Evolutionary conservation across 2,113 vertebrate genomes (phyloP).

Genomic region (Nesoenas mayeri): DNA sequence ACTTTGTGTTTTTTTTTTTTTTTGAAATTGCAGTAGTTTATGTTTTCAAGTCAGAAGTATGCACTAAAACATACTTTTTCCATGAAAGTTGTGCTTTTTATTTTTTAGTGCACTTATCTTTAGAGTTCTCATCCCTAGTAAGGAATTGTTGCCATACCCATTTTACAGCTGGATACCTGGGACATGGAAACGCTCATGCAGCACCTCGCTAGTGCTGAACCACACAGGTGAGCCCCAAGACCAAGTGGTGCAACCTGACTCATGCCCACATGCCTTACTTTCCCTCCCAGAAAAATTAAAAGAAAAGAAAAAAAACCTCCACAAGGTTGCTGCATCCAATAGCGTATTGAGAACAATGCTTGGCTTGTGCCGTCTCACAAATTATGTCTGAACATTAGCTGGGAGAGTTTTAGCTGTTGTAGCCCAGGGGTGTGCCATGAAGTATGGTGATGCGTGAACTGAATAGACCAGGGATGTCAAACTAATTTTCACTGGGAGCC

Average conservation of each 20-base stretch:
- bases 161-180: neutral
- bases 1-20: neutral
- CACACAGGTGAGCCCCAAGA: neutral
- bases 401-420: neutral
- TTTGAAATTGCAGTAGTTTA: neutral
- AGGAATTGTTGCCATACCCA: neutral
- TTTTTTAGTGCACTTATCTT: neutral
- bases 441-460: neutral
- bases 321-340: neutral
- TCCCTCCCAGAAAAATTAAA: neutral
- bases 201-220: neutral
- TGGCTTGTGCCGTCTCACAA: neutral
- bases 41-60: neutral
- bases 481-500: no score
- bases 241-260: constrained; percentile 28
- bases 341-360: neutral
- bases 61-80: neutral
- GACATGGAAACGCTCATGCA: neutral
- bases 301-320: neutral
- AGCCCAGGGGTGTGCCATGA: neutral
- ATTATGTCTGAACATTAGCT: neutral
- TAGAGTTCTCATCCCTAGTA: neutral
- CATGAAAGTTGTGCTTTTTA: neutral
- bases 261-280: constrained; percentile 32
- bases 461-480: no score